Base-by-base conservation (phyloP, 2,113 vertebrate species). In the Saguinus imperator region DNA sequence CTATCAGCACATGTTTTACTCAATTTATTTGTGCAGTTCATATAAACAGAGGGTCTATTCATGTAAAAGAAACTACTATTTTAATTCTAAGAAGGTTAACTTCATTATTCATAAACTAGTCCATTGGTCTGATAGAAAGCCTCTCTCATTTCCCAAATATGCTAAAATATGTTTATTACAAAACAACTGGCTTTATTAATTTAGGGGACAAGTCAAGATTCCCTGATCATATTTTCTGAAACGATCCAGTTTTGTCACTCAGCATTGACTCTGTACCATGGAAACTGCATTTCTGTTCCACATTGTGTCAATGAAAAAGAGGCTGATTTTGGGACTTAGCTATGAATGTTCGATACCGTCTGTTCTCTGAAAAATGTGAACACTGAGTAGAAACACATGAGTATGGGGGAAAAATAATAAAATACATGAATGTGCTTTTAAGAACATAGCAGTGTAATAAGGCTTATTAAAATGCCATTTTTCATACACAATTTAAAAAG, bases 331-430 rank as follows among this genome's bases (percentile, higher is more conserved):
- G 40, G 35, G 16, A 0, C 29, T 75, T 83, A 37, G 81, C 50
- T 91, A 89, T 55, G 72, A 91, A 61, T 66, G 92, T 66, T 87
- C 20, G 35, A 57, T 40, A 85, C 80, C 29, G 37, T 76, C 17
- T 73, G 3, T 77, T 25, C 35, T 73, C 84, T 55, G 88, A 88
- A 96, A 93, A 52, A 73, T 48, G 14, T 96, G 45, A 97, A 81
- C 83, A 64, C 3, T 25, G 58, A 96, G 32, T 13, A 82, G 37
- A 88, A 96, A 81, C 66, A 18, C 43, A 4, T 5, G 76, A 97
- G 14, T 43, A n/a, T 32, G 11, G 76, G 29, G 37, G 5, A 14
- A 70, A 76, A 61, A 6, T 27, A 58, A 75, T 48, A 81, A 91
- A 77, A 61, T 11, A 35, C 48, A 94, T 20, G 64, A 58, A 1